These are phyloP conservation scores for Lagopus muta DNA, from an alignment of 2,113 vertebrate species.

Conservation along the genomic window DNA sequence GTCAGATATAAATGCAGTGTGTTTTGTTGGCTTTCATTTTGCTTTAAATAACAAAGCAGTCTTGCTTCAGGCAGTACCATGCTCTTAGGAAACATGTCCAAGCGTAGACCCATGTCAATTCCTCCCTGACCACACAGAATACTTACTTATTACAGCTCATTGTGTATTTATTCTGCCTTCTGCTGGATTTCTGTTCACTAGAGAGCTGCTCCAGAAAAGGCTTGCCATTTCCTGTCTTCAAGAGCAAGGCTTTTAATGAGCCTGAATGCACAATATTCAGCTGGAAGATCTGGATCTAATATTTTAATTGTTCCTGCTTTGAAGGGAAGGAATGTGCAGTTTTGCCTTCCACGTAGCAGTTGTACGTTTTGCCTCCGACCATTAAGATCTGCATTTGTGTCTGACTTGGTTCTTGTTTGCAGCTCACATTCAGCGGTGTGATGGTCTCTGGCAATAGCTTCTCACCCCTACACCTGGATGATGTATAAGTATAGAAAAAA, in stretches of 20 bases:
- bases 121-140: background rate
- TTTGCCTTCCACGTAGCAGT: background rate
- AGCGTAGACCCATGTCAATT: background rate
- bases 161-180: background rate
- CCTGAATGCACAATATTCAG: background rate
- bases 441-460: conserved; percentile 81
- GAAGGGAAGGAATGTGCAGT: background rate
- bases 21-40: background rate
- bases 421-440: conserved; percentile 78
- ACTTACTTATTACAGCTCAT: rapidly evolving
- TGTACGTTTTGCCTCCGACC: background rate
- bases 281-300: background rate
- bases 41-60: background rate
- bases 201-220: background rate
- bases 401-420: conserved; percentile 73
- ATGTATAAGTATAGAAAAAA: conserved; percentile 81
- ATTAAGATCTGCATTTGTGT: background rate
- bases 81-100: background rate
- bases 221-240: background rate
- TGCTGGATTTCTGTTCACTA: background rate
- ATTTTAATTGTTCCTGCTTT: background rate
- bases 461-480: conserved; percentile 83
- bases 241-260: background rate
- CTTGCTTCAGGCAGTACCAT: background rate
- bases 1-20: background rate